Percentiles rank a stretch among this genome's conserved stretches.
Conservation (phyloP, 2,113 vertebrate genomes). For the Semicossyphus pulcher region DNA sequence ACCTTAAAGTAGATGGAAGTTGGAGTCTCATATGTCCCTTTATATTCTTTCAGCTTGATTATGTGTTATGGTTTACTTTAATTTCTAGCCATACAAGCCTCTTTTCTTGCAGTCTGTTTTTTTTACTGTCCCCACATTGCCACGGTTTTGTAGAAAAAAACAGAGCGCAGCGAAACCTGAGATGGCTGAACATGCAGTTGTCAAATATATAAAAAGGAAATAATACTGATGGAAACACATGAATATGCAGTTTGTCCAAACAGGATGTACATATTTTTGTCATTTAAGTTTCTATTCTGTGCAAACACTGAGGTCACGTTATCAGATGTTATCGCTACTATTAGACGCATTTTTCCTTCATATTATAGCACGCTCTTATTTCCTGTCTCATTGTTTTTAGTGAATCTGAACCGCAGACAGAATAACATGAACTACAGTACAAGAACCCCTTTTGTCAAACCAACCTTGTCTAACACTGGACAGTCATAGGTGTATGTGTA, state of each 20-base stretch:
- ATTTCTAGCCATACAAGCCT: neutral
- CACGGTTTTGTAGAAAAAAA: neutral
- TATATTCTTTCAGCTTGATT: neutral
- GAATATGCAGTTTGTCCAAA: neutral
- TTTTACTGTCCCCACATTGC: slow-evolving; percentile 39
- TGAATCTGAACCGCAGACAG: slow-evolving; percentile 3
- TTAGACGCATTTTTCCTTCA: too few species aligned
- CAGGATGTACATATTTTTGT: neutral
- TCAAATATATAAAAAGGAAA: slow-evolving; percentile 1
- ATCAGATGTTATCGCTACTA: neutral
- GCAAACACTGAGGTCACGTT: neutral
- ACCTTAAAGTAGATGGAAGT: neutral
- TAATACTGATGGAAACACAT: neutral
- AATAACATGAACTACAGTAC: slow-evolving; percentile 5
- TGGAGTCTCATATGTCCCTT: neutral
- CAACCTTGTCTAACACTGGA: slow-evolving; percentile 52
- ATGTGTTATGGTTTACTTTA: neutral
- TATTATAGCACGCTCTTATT: too few species aligned
- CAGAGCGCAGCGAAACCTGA: neutral
- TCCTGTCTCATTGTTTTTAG: neutral
- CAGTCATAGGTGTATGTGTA: slow-evolving; percentile 46
- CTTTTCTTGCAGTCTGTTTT: neutral
- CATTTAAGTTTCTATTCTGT: neutral
- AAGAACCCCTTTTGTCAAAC: neutral
- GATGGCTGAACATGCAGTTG: neutral